Conservation (phyloP, 1,140 invertebrate species). For the Dryas iulia region DNA sequence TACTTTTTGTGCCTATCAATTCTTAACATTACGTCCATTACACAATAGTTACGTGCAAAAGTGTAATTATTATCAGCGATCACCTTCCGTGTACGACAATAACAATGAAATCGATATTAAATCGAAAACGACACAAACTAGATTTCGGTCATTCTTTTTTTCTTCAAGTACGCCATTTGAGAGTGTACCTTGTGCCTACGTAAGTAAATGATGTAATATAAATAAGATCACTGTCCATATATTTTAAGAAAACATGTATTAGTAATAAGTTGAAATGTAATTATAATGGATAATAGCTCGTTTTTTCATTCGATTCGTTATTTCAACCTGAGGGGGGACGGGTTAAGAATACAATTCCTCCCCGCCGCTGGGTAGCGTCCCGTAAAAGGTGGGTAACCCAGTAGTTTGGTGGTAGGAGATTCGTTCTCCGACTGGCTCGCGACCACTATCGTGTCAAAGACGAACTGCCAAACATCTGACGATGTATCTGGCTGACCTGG, state of each 20-base stretch:
- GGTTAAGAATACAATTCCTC: too few relatives aligned
- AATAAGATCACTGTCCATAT: background rate
- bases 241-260: background rate
- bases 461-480: too few relatives aligned
- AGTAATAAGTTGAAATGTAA: too few relatives aligned
- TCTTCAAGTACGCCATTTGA: constrained; percentile 66
- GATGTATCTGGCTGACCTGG: too few relatives aligned
- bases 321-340: too few relatives aligned
- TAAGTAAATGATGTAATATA: background rate
- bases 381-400: too few relatives aligned
- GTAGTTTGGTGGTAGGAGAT: too few relatives aligned
- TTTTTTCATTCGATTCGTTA: too few relatives aligned
- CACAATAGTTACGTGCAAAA: constrained; percentile 69
- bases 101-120: constrained; percentile 71
- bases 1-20: constrained; percentile 28
- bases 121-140: constrained; percentile 62
- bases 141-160: constrained; percentile 68
- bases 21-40: constrained; percentile 52
- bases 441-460: too few relatives aligned
- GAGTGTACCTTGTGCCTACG: constrained; percentile 18
- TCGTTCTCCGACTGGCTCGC: too few relatives aligned
- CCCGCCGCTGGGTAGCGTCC: too few relatives aligned
- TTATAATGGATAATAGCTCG: too few relatives aligned
- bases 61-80: constrained; percentile 65
- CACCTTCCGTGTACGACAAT: constrained; percentile 65